phyloP scores from a whole-genome alignment of 2,113 vertebrate species.

The Rafetus swinhoei region DNA sequence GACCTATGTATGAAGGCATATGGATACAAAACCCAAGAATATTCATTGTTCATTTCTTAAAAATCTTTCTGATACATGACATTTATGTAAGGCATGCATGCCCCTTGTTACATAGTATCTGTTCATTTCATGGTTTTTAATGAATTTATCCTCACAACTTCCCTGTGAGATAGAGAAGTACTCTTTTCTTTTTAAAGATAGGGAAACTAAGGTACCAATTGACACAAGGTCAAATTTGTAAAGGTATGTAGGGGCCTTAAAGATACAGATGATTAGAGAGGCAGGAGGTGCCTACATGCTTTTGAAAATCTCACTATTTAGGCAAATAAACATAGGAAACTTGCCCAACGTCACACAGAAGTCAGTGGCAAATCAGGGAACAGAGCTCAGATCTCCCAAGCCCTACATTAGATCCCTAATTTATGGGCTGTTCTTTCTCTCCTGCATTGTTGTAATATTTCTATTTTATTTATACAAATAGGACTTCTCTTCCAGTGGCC shows the following conservation, averaged over 20 bases:
- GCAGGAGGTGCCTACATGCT: background rate
- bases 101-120: background rate
- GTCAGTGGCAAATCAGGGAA: background rate
- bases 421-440: background rate
- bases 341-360: background rate
- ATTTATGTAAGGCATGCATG: background rate
- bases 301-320: background rate
- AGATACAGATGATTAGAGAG: background rate
- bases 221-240: background rate
- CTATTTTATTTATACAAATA: no score
- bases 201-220: no score
- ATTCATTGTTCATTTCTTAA: constrained; percentile 6
- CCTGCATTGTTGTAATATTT: background rate
- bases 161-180: background rate
- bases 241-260: background rate
- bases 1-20: background rate
- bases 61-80: background rate
- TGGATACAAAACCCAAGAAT: background rate
- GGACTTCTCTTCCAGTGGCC: background rate
- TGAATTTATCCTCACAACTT: background rate
- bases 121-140: background rate
- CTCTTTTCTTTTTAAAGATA: background rate
- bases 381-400: background rate
- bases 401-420: background rate
- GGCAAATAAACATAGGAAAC: background rate